Evolutionary conservation across 2,888 invertebrate genomes (phyloP).

Genomic region (Ecdyonurus torrentis): DNA sequence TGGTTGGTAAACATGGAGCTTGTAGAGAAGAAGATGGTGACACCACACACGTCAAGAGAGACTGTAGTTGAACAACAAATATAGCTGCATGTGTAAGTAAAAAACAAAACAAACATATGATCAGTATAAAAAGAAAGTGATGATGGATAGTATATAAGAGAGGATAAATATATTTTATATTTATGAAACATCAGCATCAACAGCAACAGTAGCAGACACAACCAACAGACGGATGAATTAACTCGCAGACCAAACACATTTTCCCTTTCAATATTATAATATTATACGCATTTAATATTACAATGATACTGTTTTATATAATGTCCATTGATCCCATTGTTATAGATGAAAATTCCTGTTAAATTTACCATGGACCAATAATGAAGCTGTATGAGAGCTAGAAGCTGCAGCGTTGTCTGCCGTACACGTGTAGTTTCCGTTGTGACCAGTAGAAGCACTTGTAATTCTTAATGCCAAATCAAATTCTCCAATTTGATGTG

Average conservation of each 20-base stretch:
- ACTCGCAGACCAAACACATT: too few relatives aligned
- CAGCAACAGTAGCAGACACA: not conserved
- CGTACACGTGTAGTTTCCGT: slow-evolving; percentile 18
- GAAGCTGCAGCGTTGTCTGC: slow-evolving; percentile 13
- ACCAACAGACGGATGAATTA: not conserved
- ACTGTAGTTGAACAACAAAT: not conserved
- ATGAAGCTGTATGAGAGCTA: slow-evolving; percentile 10
- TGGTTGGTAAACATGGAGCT: not conserved
- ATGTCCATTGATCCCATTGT: too few relatives aligned
- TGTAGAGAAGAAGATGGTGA: not conserved
- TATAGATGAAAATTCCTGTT: too few relatives aligned
- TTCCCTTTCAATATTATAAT: too few relatives aligned
- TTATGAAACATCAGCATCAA: slow-evolving; percentile 1
- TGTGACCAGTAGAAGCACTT: slow-evolving; percentile 14
- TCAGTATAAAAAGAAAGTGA: slow-evolving; percentile 7
- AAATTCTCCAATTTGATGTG: slow-evolving; percentile 16
- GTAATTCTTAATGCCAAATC: slow-evolving; percentile 15
- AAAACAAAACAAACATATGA: too few relatives aligned
- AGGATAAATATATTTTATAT: slow-evolving; percentile 1
- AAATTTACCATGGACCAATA: slow-evolving; percentile 15
- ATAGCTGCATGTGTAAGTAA: not conserved
- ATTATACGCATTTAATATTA: too few relatives aligned
- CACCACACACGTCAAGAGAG: not conserved
- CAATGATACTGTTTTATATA: too few relatives aligned
- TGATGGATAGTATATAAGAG: slow-evolving; percentile 7